Percentiles rank a stretch among this genome's conserved stretches.
Conservation (phyloP, 2,888 invertebrate species). For the Liodrosophila aerea region DNA sequence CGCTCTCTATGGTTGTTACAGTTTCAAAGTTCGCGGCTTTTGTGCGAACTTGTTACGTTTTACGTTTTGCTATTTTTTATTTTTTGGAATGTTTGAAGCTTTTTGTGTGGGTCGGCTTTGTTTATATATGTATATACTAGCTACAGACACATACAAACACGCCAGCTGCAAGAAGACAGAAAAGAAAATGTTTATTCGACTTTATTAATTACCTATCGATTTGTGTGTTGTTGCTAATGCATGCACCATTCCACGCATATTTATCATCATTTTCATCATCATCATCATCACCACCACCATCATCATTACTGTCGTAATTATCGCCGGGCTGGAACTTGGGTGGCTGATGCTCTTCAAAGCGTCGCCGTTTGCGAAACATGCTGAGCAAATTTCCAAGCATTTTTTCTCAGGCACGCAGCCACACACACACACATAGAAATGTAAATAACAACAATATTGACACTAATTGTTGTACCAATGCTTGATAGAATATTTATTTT, state of each 20-base stretch:
- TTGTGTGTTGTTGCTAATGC: conserved; percentile 41
- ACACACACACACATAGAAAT: conserved; percentile 31
- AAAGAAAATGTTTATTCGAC: conserved; percentile 48
- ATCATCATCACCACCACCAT: conserved; percentile 35
- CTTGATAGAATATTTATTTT: not conserved
- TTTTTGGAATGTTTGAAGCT: conserved; percentile 67
- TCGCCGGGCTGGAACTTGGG: conserved; percentile 5
- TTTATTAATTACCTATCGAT: conserved; percentile 71
- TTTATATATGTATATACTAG: conserved; percentile 38
- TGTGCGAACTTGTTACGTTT: conserved; percentile 11
- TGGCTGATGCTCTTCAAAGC: conserved; percentile 58
- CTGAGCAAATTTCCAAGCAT: conserved; percentile 79
- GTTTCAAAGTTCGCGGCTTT: conserved; percentile 41
- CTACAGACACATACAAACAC: conserved; percentile 36
- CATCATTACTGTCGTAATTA: conserved; percentile 18
- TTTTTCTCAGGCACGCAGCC: conserved; percentile 22
- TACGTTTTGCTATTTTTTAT: conserved; percentile 25
- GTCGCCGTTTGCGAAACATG: conserved; percentile 79
- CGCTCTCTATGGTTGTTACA: conserved; percentile 9
- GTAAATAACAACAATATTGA: conserved; percentile 24
- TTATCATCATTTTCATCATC: conserved; percentile 25
- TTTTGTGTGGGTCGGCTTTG: conserved; percentile 62
- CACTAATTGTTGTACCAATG: conserved; percentile 3
- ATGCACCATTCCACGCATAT: conserved; percentile 36
- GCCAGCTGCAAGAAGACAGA: conserved; percentile 67